Base-by-base conservation (phyloP, 2,797 vertebrate genomes). In the Neosilurus hyrtlii region DNA sequence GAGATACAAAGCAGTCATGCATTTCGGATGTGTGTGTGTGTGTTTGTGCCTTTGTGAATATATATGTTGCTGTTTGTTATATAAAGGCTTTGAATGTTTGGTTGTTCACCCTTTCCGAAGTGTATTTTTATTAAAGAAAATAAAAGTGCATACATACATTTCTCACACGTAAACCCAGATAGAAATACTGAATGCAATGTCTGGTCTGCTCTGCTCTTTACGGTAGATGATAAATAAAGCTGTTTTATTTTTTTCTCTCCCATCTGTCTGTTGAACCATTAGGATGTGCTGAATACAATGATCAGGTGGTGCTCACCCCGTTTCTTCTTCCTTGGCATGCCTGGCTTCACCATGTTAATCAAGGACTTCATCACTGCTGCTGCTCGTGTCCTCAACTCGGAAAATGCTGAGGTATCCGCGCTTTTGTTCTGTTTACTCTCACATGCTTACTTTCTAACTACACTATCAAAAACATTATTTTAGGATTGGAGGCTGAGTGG, bases 251-350 rank as follows among this genome's bases (percentile, higher is more conserved):
- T 8, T 51, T 16, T 76, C 63, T 71, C 15, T 70, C 35, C 24
- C 74, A 20, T 77, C 22, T 57, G 35, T 6, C 49, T 63, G n/a
- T 49, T 10, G 35, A 2, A n/a, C n/a, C 43, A 81, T 84, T 89
- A 99, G 98, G 97, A 99, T 91, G 92, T 99, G 89, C 89, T 99
- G 86, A 96, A 98, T 90, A 97, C 95, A 0, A 93, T 99, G 85
- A 93, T 99, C 90, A 96, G 93, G 85, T 96, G 96, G 91, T 99
- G 97, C 88, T 96, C 96, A 0, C 95, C 98, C 0, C 96, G 96
- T 54, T 99, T 99, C 91, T 99, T 99, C 92, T 98, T 97, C 90
- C 92, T 99, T 85, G 96, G 96, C 57, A 93, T 99, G 84, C 98
- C 98, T 2, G 97, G 97, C 76, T 99, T 98, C 91, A 97, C 96